Evolutionary conservation across 2,888 invertebrate genomes (phyloP).

Genomic region (Athalia cordata): DNA sequence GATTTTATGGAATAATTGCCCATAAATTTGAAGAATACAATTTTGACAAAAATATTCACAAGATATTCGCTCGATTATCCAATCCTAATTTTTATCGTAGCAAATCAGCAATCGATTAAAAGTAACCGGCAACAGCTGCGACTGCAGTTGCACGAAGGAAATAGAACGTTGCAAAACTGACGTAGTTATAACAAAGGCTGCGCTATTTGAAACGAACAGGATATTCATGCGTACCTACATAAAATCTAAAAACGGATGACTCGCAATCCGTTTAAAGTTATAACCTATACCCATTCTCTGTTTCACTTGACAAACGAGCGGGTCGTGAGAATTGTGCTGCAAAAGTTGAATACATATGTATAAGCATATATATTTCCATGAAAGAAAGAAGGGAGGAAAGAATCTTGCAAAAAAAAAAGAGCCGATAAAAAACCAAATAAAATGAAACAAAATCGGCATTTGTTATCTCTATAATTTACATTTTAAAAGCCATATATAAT

Average conservation of each 20-base stretch:
- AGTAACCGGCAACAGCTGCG: too few species aligned
- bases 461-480: conserved; percentile 31
- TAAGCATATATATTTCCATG: background rate
- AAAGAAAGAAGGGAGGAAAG: background rate
- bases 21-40: too few species aligned
- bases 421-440: background rate
- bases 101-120: too few species aligned
- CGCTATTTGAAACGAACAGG: too few species aligned
- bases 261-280: conserved; percentile 29
- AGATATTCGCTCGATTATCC: too few species aligned
- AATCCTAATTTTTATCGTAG: too few species aligned
- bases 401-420: background rate
- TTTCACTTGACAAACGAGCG: conserved; percentile 30
- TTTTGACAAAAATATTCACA: too few species aligned
- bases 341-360: too few species aligned
- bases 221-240: background rate
- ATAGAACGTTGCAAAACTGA: too few species aligned
- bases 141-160: too few species aligned
- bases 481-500: conserved; percentile 13
- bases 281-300: background rate
- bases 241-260: conserved; percentile 10
- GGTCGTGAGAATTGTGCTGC: background rate
- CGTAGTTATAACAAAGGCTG: too few species aligned
- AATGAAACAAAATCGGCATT: background rate
- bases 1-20: too few species aligned